These are phyloP conservation scores for Mionectes macconnelli DNA, from an alignment of 2,113 vertebrate species.

Conservation along the genomic window DNA sequence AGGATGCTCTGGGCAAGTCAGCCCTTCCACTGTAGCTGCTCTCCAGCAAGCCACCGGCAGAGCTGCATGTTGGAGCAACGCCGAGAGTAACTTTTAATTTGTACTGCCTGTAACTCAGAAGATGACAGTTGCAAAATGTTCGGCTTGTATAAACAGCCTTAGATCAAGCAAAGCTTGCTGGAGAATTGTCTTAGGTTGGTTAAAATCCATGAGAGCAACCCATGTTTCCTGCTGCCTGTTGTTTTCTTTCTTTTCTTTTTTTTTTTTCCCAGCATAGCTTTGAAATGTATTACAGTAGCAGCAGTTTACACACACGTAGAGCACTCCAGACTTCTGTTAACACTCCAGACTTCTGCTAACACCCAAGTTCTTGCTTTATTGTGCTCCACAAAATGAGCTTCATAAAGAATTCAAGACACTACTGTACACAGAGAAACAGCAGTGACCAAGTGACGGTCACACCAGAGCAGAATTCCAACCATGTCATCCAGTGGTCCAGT, in stretches of 20 bases:
- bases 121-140: slow-evolving; percentile 4
- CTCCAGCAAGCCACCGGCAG: not conserved
- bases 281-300: slow-evolving; percentile 20
- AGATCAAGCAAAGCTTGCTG: slow-evolving; percentile 38
- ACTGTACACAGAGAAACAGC: not conserved
- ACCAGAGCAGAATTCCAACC: not conserved
- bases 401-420: not conserved
- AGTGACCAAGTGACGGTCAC: not conserved
- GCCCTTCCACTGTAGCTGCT: not conserved
- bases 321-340: not conserved
- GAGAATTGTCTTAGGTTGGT: slow-evolving; percentile 28
- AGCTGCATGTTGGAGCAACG: not conserved
- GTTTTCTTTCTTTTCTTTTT: not conserved
- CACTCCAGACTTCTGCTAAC: not conserved
- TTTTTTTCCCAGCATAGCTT: not conserved
- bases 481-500: not conserved
- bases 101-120: not conserved
- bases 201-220: slow-evolving; percentile 4
- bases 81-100: not conserved
- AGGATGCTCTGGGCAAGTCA: slow-evolving; percentile 22
- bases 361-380: not conserved
- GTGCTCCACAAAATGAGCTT: not conserved
- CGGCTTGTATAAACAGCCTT: not conserved
- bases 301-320: not conserved
- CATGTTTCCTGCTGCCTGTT: slow-evolving; percentile 5